phyloP scores from a whole-genome alignment of 2,113 vertebrate species.

The Anoura caudifer region DNA sequence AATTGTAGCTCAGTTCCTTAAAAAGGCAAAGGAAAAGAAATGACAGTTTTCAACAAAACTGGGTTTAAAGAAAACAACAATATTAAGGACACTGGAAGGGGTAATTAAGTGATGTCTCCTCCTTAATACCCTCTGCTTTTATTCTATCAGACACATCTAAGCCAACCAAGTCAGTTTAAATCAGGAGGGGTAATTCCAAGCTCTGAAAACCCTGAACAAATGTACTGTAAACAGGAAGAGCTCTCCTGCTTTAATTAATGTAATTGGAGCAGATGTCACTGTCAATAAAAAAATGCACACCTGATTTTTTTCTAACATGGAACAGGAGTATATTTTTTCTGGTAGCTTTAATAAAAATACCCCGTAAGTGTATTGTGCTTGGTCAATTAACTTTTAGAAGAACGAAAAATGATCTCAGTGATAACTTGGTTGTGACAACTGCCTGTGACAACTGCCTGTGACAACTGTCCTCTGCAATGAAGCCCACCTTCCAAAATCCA shows the following conservation, averaged over 20 bases:
- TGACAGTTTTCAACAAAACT: neutral
- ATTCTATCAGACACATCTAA: neutral
- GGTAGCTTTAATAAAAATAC: neutral
- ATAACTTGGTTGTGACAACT: neutral
- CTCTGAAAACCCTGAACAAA: neutral
- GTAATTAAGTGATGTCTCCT: neutral
- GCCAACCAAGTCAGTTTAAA: neutral
- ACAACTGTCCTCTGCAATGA: neutral
- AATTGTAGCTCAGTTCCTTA: constrained; percentile 1
- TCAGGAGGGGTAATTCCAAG: neutral
- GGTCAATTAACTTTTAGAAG: neutral
- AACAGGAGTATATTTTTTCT: neutral
- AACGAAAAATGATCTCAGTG: neutral
- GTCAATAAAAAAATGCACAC: neutral
- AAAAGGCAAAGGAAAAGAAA: neutral
- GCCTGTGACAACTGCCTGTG: neutral
- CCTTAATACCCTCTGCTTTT: neutral
- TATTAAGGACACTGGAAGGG: neutral
- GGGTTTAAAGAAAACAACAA: neutral
- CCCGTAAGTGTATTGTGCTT: neutral
- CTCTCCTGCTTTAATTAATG: constrained; percentile 13
- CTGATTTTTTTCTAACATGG: neutral
- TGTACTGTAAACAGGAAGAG: constrained; percentile 15
- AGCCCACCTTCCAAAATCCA: neutral
- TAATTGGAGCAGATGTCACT: neutral